Conservation (phyloP, 2,113 vertebrate genomes). For the Melanotaenia duboulayi region DNA sequence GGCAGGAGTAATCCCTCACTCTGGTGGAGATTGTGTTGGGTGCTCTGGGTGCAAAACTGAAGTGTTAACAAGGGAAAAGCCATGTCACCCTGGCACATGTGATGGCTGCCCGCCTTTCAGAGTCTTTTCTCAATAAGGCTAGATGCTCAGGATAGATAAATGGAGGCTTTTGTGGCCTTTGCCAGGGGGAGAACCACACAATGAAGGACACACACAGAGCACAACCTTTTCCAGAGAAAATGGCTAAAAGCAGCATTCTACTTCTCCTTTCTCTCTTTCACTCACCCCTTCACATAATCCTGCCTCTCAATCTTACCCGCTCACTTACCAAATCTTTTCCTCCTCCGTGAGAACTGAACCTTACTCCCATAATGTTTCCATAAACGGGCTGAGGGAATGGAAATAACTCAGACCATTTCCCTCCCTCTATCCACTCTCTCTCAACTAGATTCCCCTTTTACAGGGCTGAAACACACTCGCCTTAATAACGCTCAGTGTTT, state of each 20-base stretch:
- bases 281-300: constrained; percentile 42
- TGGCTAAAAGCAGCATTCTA: constrained; percentile 68
- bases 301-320: constrained; percentile 45
- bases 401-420: constrained; percentile 77
- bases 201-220: constrained; percentile 77
- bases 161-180: constrained; percentile 74
- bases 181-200: constrained; percentile 72
- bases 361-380: constrained; percentile 77
- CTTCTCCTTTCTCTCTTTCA: constrained; percentile 34
- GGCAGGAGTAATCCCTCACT: constrained; percentile 70
- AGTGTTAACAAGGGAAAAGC: constrained; percentile 81
- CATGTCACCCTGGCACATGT: constrained; percentile 75
- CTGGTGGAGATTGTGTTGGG: constrained; percentile 47
- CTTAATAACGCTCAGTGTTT: constrained; percentile 66
- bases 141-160: constrained; percentile 76
- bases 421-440: constrained; percentile 51
- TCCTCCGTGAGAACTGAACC: constrained; percentile 77
- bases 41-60: constrained; percentile 51
- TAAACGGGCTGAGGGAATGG: constrained; percentile 80
- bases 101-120: constrained; percentile 66
- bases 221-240: constrained; percentile 72
- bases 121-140: constrained; percentile 66
- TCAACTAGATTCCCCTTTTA: constrained; percentile 40
- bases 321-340: constrained; percentile 49
- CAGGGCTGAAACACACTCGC: constrained; percentile 56